Evolutionary conservation across 2,797 vertebrate genomes (phyloP), one percentile per base, ranked within the genome.

Genomic region (Poliocrania exsul): DNA sequence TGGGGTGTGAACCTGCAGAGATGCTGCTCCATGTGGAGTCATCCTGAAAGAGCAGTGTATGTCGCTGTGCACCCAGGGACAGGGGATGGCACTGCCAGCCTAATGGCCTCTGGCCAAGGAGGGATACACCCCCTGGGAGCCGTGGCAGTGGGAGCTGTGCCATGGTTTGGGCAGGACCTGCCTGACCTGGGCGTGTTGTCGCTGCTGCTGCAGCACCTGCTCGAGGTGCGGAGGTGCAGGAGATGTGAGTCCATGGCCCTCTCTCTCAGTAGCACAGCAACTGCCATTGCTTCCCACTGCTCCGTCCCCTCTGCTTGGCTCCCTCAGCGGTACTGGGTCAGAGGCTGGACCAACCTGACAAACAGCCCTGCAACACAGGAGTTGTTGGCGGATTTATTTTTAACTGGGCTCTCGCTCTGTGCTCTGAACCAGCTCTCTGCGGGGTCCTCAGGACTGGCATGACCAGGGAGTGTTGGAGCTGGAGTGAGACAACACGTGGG

Each of bases 111-210:
- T 50, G 23, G 3, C 25, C 47, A n/a, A 28, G 51, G 24, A 67
- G 47, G 42, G 35, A 20, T 29, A 60, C 31, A 11, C 69, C 13
- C 72, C 29, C 29, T 57, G n/a, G 49, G 54, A 85, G 18, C 3
- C 1, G 4, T 37, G 74, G 37, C 66, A 44, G 31, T 1, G 20
- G 0, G 1, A 86, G 61, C 73, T 69, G 33, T 72, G 35, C 15
- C 58, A 20, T 0, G 6, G 28, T 53, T 46, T 50, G 46, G 14
- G 7, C 0, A 1, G 40, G 37, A 83, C 50, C 65, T 92, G 70
- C 64, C 62, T 0, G 0, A 35, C 46, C 13, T 51, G 2, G 2
- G 24, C 0, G 0, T 2, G 3, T 53, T 4, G 9, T 84, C 0
- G 1, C 31, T 20, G 31, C 31, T 33, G 61, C 33, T 72, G 82